A percentile compares a stretch with the other conserved stretches of the same genome.
Evolutionary conservation across 2,113 vertebrate species (phyloP).

Genomic region (Isurus oxyrinchus): DNA sequence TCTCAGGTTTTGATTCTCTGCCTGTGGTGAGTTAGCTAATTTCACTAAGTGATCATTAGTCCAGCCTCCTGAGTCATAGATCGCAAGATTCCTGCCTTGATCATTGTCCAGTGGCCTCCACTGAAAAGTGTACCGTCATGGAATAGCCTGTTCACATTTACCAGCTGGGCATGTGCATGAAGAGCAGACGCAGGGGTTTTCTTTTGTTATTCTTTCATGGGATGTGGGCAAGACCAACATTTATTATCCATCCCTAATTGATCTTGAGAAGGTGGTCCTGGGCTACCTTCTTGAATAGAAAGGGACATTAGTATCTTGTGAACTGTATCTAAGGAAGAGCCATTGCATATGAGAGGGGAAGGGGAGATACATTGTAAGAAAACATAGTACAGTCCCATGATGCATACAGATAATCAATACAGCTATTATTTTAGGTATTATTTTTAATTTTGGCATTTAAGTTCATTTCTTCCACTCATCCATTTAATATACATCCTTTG

Average conservation of each 20-base stretch:
- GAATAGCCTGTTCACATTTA: not conserved
- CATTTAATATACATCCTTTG: not conserved
- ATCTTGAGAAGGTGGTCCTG: too few relatives aligned
- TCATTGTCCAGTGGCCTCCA: not conserved
- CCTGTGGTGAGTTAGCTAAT: not conserved
- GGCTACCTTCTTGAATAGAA: too few relatives aligned
- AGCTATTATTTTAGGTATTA: not conserved
- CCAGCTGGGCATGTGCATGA: not conserved
- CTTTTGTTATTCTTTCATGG: too few relatives aligned
- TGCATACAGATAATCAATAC: not conserved
- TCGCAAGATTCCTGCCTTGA: not conserved
- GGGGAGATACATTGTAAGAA: not conserved
- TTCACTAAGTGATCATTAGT: not conserved
- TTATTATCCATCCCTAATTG: too few relatives aligned
- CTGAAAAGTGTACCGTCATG: not conserved
- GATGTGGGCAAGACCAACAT: too few relatives aligned
- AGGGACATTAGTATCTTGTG: not conserved
- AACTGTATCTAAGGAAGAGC: not conserved
- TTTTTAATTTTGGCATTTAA: not conserved
- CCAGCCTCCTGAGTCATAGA: not conserved
- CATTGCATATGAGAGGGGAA: not conserved
- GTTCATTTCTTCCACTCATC: not conserved
- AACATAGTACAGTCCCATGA: not conserved
- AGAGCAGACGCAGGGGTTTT: not conserved
- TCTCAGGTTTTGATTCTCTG: not conserved